Percentiles rank a stretch among this genome's conserved stretches.
Conservation (phyloP, 2,888 invertebrate genomes). For the Trypoxylon attenuatum region DNA sequence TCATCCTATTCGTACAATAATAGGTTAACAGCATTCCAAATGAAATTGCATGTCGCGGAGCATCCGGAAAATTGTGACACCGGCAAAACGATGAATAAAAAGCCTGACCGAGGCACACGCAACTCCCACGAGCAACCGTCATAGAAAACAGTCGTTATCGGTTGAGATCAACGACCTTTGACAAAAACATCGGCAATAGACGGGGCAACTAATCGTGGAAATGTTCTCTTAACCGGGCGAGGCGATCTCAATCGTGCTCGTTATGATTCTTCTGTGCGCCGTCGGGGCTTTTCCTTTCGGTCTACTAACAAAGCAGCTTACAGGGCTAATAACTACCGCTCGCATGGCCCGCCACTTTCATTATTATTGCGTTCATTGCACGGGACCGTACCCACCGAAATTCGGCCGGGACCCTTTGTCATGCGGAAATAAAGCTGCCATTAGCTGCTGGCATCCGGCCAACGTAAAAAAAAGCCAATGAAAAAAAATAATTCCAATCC, state of each 20-base stretch:
- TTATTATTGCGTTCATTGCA: slow-evolving; percentile 4
- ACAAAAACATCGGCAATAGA: slow-evolving; percentile 18
- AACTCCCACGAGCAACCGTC: neutral
- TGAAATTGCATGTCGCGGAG: neutral
- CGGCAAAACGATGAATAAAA: neutral
- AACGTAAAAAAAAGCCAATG: slow-evolving; percentile 8
- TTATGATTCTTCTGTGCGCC: slow-evolving; percentile 6
- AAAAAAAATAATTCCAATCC: neutral
- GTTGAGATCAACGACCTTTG: slow-evolving; percentile 26
- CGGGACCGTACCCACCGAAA: slow-evolving; percentile 3
- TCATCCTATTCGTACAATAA: no score
- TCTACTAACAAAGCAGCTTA: neutral
- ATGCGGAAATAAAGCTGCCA: slow-evolving; percentile 22
- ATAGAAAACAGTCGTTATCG: slow-evolving; percentile 11
- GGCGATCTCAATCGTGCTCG: slow-evolving; percentile 10
- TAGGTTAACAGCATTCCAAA: neutral
- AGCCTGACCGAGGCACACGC: neutral
- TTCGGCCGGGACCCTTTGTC: slow-evolving; percentile 17
- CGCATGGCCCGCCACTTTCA: slow-evolving; percentile 9
- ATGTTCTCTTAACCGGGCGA: slow-evolving; percentile 9
- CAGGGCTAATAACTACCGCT: slow-evolving; percentile 15
- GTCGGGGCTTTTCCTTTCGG: slow-evolving; percentile 10
- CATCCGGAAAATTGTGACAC: slow-evolving; percentile 3
- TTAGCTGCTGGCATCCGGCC: slow-evolving; percentile 18
- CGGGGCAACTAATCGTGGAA: slow-evolving; percentile 17